phyloP scores from a whole-genome alignment of 2,113 vertebrate genomes.

The rat (Rattus norvegicus) region GRCr8 NC_086033.1:77513501-77514000 shows the following conservation, averaged over 20 bases:
- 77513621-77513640: not conserved
- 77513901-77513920: not conserved
- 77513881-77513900: not conserved
- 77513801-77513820: no score
- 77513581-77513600: not conserved
- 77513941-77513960: not conserved
- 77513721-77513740: fast-evolving
- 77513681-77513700: not conserved
- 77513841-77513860: not conserved
- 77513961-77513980: no score
- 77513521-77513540: not conserved
- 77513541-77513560: not conserved
- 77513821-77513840: no score
- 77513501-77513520: not conserved
- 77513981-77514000: not conserved
- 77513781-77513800: no score
- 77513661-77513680: not conserved
- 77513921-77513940: not conserved
- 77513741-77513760: not conserved
- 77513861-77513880: not conserved
- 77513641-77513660: not conserved
- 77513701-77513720: not conserved
- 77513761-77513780: not conserved
- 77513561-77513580: not conserved
- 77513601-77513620: not conserved